Evolutionary conservation across 2,797 vertebrate genomes (phyloP), one percentile per base, ranked within the genome.

Genomic region (Parauchenoglanis ngamensis): DNA sequence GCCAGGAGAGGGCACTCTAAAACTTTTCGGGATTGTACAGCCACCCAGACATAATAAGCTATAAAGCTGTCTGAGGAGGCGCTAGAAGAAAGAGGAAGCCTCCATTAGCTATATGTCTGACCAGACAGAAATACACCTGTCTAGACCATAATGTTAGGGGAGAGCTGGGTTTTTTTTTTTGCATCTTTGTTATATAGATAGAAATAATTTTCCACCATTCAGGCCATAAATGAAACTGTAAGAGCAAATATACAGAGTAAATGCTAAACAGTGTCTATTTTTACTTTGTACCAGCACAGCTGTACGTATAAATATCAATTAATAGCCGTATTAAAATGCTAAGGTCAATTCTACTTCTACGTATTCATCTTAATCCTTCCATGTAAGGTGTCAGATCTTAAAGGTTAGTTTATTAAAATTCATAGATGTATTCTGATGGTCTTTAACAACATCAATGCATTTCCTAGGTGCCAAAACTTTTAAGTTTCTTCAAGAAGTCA

Each of bases 1-100:
- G 25, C 92, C 95, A 94, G 91, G 84, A 95, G 95, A 94, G 94
- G 94, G 92, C 86, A 87, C 88, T 80, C 6, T 79, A 76, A 63
- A 54, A 73, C 89, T 21, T 92, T 73, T 75, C 7, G 11, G 49
- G 49, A 83, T 83, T 7, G 35, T 89, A 90, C 90, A 88, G 86
- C 35, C 85, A 21, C 57, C 57, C 57, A n/a, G 56, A 65, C 78
- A 84, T 77, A 89, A 88, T 59, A 15, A 44, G 57, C 49, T 13
- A 56, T 61, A 56, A 56, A 57, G 56, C 75, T 46, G 67, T 61
- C 78, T 61, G 0, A 84, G 72, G 49, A 83, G 86, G 65, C 23
- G n/a, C 31, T 78, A 63, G 54, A 78, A 19, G 46, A 67, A 49
- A 56, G 28, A 85, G 40, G 35, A 77, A 46, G 78, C n/a, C 65